phyloP scores from a whole-genome alignment of 2,113 vertebrate species.

The Isichthys henryi region DNA sequence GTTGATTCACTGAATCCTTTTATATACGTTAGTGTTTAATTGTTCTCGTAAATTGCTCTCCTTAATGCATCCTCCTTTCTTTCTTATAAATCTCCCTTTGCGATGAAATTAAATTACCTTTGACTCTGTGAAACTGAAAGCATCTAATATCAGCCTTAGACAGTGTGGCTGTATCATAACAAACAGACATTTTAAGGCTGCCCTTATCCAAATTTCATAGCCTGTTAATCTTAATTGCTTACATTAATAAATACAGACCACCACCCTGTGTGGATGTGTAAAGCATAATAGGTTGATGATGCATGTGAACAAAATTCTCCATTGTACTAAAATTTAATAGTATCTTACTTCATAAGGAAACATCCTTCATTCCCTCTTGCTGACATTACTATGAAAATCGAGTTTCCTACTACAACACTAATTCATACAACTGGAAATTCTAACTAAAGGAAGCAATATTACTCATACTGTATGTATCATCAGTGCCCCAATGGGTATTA shows the following conservation, averaged over 20 bases:
- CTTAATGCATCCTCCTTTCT: background rate
- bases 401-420: background rate
- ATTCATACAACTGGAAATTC: background rate
- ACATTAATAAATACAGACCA: background rate
- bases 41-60: background rate
- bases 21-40: background rate
- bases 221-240: background rate
- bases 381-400: background rate
- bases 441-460: background rate
- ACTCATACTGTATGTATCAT: background rate
- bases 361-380: background rate
- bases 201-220: background rate
- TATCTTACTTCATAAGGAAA: background rate
- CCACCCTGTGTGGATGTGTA: background rate
- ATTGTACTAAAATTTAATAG: background rate
- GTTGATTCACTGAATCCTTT: background rate
- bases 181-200: background rate
- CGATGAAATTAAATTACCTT: background rate
- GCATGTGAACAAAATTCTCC: background rate
- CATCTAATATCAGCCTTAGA: background rate
- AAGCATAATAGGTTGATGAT: background rate
- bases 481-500: background rate
- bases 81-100: background rate
- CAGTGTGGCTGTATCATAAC: background rate
- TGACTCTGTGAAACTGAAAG: background rate